A percentile compares a stretch with the other conserved stretches of the same genome.
Conservation (phyloP, 92 coral and sea anemone species). For the Parazoanthus swiftii region DNA sequence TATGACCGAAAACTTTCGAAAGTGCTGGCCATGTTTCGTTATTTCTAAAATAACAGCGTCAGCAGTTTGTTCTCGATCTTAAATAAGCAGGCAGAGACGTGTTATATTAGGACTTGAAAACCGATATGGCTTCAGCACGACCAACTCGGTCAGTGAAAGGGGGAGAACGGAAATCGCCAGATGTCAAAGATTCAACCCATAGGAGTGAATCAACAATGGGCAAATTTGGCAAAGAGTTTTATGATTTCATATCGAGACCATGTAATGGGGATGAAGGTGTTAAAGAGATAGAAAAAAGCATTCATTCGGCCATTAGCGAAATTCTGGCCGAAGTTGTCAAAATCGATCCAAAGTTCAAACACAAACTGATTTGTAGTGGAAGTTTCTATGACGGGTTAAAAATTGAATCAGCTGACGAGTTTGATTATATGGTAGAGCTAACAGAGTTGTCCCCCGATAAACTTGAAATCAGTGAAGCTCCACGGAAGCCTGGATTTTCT, state of each 20-base stretch:
- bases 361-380: slow-evolving; percentile 21
- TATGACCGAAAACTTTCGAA: neutral
- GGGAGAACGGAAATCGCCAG: no score
- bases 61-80: neutral
- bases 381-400: slow-evolving; percentile 25
- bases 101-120: no score
- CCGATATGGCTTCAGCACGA: neutral
- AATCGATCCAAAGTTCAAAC: neutral
- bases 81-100: no score
- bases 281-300: slow-evolving; percentile 8
- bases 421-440: slow-evolving; percentile 23
- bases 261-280: neutral
- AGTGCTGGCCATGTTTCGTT: neutral
- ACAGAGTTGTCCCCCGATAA: slow-evolving; percentile 6
- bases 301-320: slow-evolving; percentile 1
- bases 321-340: slow-evolving; percentile 5
- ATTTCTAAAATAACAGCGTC: neutral
- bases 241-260: neutral
- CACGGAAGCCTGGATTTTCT: neutral
- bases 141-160: neutral
- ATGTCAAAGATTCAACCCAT: neutral
- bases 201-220: neutral
- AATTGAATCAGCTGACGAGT: slow-evolving; percentile 24
- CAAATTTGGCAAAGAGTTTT: neutral
- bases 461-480: neutral